These are phyloP conservation scores for Nematostella vectensis DNA, from an alignment of 92 coral and sea anemone species.

Conservation along the genomic window DNA sequence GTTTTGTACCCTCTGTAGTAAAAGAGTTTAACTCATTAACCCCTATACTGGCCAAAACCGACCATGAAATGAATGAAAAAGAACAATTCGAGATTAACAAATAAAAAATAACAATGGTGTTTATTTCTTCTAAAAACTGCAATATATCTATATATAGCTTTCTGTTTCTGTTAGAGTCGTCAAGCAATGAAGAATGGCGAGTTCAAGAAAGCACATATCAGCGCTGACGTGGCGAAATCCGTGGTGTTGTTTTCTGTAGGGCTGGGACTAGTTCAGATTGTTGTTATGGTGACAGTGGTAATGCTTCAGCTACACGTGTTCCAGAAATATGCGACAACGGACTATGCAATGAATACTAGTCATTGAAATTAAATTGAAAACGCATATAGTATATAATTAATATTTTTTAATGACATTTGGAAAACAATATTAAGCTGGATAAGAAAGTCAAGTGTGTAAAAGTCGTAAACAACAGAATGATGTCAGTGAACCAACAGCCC, in stretches of 20 bases:
- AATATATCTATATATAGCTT: background rate
- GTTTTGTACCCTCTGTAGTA: too few species aligned
- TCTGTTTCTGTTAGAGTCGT: slow-evolving; percentile 27
- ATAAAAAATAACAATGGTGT: too few species aligned
- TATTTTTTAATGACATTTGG: too few species aligned
- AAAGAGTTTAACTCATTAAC: background rate
- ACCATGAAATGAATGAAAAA: too few species aligned
- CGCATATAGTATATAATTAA: too few species aligned
- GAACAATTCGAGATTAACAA: too few species aligned
- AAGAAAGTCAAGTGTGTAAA: too few species aligned
- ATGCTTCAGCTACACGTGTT: slow-evolving; percentile 44
- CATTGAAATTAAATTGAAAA: background rate
- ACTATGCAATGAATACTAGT: background rate
- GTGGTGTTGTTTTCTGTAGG: slow-evolving; percentile 31
- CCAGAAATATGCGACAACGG: slow-evolving; percentile 7
- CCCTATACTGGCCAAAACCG: background rate
- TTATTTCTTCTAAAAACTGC: too few species aligned
- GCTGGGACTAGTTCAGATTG: slow-evolving; percentile 36
- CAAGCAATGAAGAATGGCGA: slow-evolving; percentile 24
- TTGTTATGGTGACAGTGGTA: slow-evolving; percentile 43
- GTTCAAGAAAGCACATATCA: slow-evolving; percentile 18
- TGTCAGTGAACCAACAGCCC: too few species aligned
- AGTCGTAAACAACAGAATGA: too few species aligned
- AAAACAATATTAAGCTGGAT: too few species aligned
- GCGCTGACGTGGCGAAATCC: slow-evolving; percentile 39